Conservation (phyloP, 2,797 vertebrate species). For the Urosaurus nigricauda region DNA sequence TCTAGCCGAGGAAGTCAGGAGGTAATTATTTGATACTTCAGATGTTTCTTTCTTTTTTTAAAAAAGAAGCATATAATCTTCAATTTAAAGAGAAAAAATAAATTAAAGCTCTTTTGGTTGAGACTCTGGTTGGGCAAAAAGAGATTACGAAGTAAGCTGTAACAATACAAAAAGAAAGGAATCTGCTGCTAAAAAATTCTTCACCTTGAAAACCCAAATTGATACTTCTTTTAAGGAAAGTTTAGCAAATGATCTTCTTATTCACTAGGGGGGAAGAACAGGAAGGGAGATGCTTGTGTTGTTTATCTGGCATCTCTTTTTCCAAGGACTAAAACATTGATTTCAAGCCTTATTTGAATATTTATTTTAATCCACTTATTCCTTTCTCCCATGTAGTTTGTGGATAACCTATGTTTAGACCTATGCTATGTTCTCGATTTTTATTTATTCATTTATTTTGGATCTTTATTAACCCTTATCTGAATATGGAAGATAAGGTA, state of each 20-base stretch:
- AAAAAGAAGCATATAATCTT: constrained; percentile 43
- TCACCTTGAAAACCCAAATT: not conserved
- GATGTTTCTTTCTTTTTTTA: constrained; percentile 48
- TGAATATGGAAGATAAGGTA: not conserved
- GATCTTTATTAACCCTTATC: not conserved
- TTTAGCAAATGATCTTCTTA: not conserved
- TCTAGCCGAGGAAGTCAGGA: constrained; percentile 55
- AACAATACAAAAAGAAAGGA: not conserved
- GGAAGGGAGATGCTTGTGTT: not conserved
- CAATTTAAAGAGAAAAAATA: not conserved
- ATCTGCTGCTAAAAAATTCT: not conserved
- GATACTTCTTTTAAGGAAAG: not conserved
- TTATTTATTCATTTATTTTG: not conserved
- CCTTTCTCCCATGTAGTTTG: not conserved
- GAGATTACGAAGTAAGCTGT: not conserved
- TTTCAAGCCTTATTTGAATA: not conserved
- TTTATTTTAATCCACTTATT: not conserved
- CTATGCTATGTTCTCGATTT: not conserved
- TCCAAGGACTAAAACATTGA: not conserved
- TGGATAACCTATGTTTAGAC: not conserved
- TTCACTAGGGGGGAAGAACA: not conserved
- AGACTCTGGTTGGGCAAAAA: not conserved
- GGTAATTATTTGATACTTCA: constrained; percentile 54
- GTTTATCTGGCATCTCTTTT: not conserved
- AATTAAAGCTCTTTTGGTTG: not conserved